phyloP scores from a whole-genome alignment of 2,888 invertebrate genomes.

The Artemia sinica region DNA sequence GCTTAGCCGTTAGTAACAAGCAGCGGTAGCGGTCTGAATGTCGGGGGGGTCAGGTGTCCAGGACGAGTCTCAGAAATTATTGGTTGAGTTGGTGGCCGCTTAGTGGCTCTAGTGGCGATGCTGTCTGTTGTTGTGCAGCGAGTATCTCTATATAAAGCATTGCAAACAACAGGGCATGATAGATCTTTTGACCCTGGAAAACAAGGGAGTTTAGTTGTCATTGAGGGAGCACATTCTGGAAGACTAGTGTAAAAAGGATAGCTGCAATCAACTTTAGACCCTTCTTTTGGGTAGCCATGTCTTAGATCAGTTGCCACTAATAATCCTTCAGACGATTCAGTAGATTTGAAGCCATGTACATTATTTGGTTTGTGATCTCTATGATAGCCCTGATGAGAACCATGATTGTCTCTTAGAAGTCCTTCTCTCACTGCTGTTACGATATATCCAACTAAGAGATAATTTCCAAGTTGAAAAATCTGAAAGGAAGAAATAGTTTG shows the following conservation, averaged over 20 bases:
- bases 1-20: no score
- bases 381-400: background rate
- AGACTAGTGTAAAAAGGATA: background rate
- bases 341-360: background rate
- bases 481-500: background rate
- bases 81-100: background rate
- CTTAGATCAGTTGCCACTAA: background rate
- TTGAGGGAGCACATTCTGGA: background rate
- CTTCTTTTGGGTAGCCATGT: background rate
- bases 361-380: background rate
- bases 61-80: background rate
- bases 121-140: background rate
- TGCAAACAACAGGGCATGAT: background rate
- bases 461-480: background rate
- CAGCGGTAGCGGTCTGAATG: no score
- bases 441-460: background rate
- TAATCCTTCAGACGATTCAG: background rate
- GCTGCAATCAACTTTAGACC: background rate
- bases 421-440: background rate
- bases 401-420: background rate
- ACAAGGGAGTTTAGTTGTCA: background rate
- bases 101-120: background rate
- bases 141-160: background rate
- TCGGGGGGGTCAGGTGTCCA: no score
- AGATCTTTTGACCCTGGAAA: background rate